These are phyloP conservation scores for Atethmia centrago DNA, from an alignment of 2,888 invertebrate species.

Conservation along the genomic window DNA sequence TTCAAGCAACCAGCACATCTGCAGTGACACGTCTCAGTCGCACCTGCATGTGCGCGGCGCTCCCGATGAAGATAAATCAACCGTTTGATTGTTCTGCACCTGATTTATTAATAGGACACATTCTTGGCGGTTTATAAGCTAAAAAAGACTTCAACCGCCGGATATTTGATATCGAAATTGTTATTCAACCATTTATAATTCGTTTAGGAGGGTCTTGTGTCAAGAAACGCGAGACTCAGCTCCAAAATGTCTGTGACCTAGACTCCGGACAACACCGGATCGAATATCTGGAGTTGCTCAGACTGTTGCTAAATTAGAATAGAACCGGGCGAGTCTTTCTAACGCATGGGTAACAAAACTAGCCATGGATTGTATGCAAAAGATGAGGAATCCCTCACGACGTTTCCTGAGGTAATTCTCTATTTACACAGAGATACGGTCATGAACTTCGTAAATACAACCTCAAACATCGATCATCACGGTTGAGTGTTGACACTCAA, in stretches of 20 bases:
- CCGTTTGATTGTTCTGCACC: slow-evolving; percentile 55
- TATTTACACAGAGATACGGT: neutral
- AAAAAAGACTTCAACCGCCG: slow-evolving; percentile 25
- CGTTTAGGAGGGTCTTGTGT: slow-evolving; percentile 10
- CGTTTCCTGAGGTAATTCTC: neutral
- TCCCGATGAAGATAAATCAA: slow-evolving; percentile 52
- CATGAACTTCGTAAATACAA: slow-evolving; percentile 15
- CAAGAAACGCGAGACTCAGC: slow-evolving; percentile 22
- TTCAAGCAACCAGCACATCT: slow-evolving; percentile 24
- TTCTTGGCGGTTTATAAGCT: slow-evolving; percentile 30
- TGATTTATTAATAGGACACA: slow-evolving; percentile 52
- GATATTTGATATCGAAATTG: slow-evolving; percentile 26
- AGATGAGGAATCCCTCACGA: neutral
- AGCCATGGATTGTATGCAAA: neutral
- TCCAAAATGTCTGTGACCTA: slow-evolving; percentile 49
- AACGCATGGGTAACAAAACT: slow-evolving; percentile 15
- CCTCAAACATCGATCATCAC: slow-evolving; percentile 27
- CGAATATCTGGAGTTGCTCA: slow-evolving; percentile 48
- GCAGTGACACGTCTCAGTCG: slow-evolving; percentile 51
- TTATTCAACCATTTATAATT: slow-evolving; percentile 16
- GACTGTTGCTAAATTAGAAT: slow-evolving; percentile 55
- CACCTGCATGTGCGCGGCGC: slow-evolving; percentile 48
- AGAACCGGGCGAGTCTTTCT: slow-evolving; percentile 21
- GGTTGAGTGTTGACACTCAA: slow-evolving; percentile 47
- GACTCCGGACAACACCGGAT: slow-evolving; percentile 38